Evolutionary conservation across 2,888 invertebrate genomes (phyloP), one percentile per base, ranked within the genome.

Genomic region (Pandemis cinnamomeana): DNA sequence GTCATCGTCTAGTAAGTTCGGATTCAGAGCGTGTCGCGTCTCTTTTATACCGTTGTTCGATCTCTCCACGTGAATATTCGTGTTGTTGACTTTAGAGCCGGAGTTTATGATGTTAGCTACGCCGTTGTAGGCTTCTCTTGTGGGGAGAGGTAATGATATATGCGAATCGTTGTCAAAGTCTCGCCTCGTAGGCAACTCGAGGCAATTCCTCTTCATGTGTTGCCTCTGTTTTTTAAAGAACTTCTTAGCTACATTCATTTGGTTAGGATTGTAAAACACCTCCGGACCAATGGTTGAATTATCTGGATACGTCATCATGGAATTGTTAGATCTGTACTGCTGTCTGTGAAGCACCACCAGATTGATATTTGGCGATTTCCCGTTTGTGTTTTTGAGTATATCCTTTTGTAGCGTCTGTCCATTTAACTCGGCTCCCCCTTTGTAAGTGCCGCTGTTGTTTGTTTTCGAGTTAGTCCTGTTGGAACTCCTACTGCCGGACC

Each of bases 231-330:
- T 97, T 81, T 97, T 97, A 89, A 99, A 99, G 87, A 98, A 99
- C 84, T 98, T 98, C 78, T 98, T 96, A 0, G 99, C 99, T 0
- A 98, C 98, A 53, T 98, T 98, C 88, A 98, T 98, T 89, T 99
- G 99, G 87, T 98, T 97, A 0, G 98, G 98, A 89, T 99, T 98
- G 86, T 98, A 98, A 89, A 98, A 99, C 84, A 97, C 95, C 77
- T 97, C 97, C 0, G 97, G 96, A 0, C 96, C 96, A 0, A 91
- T 78, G 0, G 91, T 90, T 0, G 89, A 89, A 0, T 91, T 93
- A 46, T 95, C 95, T 0, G 95, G 95, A 74, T 95, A 95, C 0
- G 96, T 96, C 81, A 96, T 96, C 84, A 95, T 95, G 0, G 95
- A 95, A 81, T 96, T 96, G 79, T 96, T 96, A 0, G 96, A 96